Percentiles rank a stretch among this genome's conserved stretches.
Evolutionary conservation across 2,797 vertebrate species (phyloP).

Genomic region (Alectoris magna): DNA sequence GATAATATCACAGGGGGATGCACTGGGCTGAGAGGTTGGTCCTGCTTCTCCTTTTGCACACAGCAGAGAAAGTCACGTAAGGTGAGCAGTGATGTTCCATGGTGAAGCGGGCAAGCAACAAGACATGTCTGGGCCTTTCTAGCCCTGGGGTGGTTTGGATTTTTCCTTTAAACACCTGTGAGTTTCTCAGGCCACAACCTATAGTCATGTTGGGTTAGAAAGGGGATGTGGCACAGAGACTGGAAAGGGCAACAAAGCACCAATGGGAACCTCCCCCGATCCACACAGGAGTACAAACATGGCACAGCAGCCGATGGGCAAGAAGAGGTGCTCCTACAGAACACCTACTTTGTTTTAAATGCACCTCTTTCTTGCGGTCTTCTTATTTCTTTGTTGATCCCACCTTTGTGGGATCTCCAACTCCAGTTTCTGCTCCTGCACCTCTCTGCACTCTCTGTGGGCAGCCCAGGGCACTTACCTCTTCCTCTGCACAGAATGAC

Average conservation of each 20-base stretch:
- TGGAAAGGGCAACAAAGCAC: neutral
- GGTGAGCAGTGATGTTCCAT: neutral
- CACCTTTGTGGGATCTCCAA: neutral
- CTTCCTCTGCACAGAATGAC: neutral
- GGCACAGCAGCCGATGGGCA: neutral
- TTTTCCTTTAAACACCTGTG: conserved; percentile 41
- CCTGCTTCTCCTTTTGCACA: neutral
- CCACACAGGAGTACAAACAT: neutral
- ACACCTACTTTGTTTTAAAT: neutral
- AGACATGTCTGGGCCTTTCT: conserved; percentile 21
- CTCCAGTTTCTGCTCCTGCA: neutral
- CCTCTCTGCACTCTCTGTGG: neutral
- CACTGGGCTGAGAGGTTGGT: neutral
- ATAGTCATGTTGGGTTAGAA: fast-evolving
- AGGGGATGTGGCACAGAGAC: fast-evolving
- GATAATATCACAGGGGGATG: neutral
- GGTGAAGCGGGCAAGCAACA: neutral
- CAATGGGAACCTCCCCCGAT: neutral
- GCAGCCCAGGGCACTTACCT: neutral
- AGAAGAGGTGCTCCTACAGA: neutral
- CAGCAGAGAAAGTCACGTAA: conserved; percentile 8
- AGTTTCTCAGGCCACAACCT: neutral
- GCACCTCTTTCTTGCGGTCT: neutral
- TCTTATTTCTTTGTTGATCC: neutral
- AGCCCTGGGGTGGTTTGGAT: neutral